Evolutionary conservation across 1,140 invertebrate genomes (phyloP), one percentile per base, ranked within the genome.

Genomic region (Metaphire vulgaris): DNA sequence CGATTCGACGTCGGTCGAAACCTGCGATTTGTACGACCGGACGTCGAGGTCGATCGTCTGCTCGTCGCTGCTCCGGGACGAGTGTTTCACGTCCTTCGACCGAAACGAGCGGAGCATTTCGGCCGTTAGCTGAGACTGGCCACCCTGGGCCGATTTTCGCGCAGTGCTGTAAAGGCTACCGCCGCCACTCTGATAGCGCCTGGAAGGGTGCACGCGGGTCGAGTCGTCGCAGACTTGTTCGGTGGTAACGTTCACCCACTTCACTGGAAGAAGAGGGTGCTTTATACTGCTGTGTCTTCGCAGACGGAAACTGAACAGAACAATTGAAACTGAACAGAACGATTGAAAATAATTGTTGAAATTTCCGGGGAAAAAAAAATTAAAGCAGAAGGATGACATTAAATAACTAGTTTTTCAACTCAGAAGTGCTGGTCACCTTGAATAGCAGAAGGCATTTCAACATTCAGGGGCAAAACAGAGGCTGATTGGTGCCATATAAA

Each of bases 221-320:
- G 72, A 56, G 34, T 73, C 34, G 41, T 31, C 32, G 26, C 34
- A 34, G 0, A 73, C 72, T 0, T 33, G 33, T 14, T 34, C 74
- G 0, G 74, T 41, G 14, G 29, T 68, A 12, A 70, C 74, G 41
- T 76, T 56, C 33, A 70, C 68, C 68, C 74, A 76, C 15, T 69
- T 76, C 30, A 76, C 31, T 12, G 67, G 74, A 21, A 76, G 32
- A 26, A 66, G 33, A 12, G 74, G 74, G 68, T 76, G 74, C 30
- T 69, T 70, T 33, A 41, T 28, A 6, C 56, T 32, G 41, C 74
- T 34, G 33, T 76, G 74, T 12, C 74, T 21, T 28, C 74, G 56
- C 33, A 76, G 56, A 0, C 74, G 28, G 69, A 70, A 69, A 28
- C 74, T 76, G 41, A 21, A 56, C 6, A 56, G 21, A 56, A 12